Percentiles rank a stretch among this genome's conserved stretches.
phyloP scores from a whole-genome alignment of 2,797 vertebrate genomes.

The Gymnoscopelus microlampas region DNA sequence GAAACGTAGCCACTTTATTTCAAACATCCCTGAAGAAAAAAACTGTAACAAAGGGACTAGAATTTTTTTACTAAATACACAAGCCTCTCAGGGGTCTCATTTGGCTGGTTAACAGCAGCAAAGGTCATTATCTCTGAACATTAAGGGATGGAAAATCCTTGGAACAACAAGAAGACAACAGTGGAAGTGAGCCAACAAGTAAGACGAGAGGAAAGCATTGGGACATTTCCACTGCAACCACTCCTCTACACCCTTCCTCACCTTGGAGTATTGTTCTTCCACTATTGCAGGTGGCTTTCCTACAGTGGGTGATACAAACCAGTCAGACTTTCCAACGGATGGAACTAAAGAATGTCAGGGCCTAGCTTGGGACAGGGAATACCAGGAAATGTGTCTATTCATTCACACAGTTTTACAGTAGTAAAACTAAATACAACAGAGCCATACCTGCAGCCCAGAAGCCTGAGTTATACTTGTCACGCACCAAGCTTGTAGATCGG shows the following conservation, averaged over 20 bases:
- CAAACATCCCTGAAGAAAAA: conserved; percentile 34
- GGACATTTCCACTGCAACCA: conserved; percentile 56
- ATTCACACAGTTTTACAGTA: background rate
- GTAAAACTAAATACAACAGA: too few relatives aligned
- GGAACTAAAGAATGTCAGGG: conserved; percentile 59
- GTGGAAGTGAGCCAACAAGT: conserved; percentile 74
- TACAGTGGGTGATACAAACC: conserved; percentile 50
- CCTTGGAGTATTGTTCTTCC: conserved; percentile 72
- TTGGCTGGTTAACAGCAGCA: conserved; percentile 48
- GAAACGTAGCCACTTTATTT: conserved; percentile 33
- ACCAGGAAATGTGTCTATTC: conserved; percentile 22
- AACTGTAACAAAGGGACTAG: conserved; percentile 65
- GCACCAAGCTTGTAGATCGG: too few relatives aligned
- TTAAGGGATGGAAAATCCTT: conserved; percentile 64
- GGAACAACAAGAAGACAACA: conserved; percentile 74
- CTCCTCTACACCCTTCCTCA: conserved; percentile 58
- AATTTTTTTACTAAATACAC: conserved; percentile 55
- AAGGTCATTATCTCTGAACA: conserved; percentile 65
- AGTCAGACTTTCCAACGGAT: conserved; percentile 74
- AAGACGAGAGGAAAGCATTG: conserved; percentile 60
- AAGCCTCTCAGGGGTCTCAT: conserved; percentile 70
- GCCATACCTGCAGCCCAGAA: too few relatives aligned
- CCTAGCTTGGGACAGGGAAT: conserved; percentile 52
- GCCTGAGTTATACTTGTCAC: too few relatives aligned
- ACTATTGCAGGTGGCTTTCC: conserved; percentile 71